Conservation (phyloP, 2,888 invertebrate genomes). For the Deladenus siricidicola region DNA sequence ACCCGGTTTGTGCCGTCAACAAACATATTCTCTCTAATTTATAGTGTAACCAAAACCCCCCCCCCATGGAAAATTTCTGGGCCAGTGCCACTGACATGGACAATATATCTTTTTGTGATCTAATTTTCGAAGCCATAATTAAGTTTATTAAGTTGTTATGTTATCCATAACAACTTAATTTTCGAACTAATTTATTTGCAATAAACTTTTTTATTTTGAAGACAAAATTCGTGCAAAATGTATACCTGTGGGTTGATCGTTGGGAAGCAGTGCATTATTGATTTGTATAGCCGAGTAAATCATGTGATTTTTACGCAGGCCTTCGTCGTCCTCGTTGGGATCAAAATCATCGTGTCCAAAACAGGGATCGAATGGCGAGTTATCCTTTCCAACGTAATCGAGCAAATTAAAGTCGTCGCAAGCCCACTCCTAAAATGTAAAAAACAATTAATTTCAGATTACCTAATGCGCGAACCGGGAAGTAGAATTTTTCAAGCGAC, state of each 20-base stretch:
- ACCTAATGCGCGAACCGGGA: too few species aligned
- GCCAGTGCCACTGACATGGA: too few species aligned
- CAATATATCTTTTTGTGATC: too few species aligned
- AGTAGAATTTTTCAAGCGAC: too few species aligned
- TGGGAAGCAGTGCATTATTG: constrained; percentile 2
- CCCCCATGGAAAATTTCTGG: too few species aligned
- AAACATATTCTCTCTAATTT: too few species aligned
- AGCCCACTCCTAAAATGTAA: constrained; percentile 6
- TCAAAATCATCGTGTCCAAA: background rate
- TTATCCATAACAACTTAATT: too few species aligned
- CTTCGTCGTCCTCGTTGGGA: background rate
- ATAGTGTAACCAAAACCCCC: too few species aligned
- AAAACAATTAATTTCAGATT: too few species aligned
- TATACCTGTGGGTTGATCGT: background rate
- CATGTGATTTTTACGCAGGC: constrained; percentile 6
- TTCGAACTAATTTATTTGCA: background rate
- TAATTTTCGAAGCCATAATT: too few species aligned
- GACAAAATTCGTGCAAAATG: background rate
- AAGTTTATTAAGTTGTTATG: too few species aligned
- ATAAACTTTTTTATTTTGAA: background rate
- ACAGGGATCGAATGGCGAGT: background rate
- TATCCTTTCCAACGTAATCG: constrained; percentile 7
- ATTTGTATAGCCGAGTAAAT: background rate
- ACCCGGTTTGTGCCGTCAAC: too few species aligned
- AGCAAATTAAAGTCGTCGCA: constrained; percentile 6